Conservation (phyloP, 1,140 invertebrate species). For the Philotrypesis tridentata region DNA sequence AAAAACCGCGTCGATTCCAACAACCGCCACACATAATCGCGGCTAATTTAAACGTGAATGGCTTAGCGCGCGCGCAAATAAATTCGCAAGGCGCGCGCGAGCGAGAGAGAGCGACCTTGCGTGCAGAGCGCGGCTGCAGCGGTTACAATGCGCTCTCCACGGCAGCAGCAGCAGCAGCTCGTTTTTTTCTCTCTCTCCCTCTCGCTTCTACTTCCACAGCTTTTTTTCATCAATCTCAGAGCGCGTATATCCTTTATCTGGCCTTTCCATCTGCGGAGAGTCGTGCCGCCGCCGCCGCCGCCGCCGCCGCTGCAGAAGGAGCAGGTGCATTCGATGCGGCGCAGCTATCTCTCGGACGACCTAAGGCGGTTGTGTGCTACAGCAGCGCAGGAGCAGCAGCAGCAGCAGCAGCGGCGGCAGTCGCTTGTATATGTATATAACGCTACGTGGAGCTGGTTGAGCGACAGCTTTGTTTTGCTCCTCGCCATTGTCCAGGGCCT, state of each 20-base stretch:
- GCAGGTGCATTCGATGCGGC: constrained; percentile 34
- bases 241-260: constrained; percentile 34
- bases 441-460: not conserved
- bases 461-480: constrained; percentile 12
- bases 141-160: constrained; percentile 7
- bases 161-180: no score
- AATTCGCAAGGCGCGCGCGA: constrained; percentile 14
- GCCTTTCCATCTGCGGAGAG: constrained; percentile 32
- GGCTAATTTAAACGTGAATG: constrained; percentile 50
- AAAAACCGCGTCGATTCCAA: not conserved
- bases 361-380: not conserved
- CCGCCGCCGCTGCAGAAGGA: not conserved
- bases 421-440: no score
- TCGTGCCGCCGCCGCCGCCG: not conserved
- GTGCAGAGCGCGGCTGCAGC: not conserved
- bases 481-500: not conserved
- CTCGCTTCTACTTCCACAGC: not conserved
- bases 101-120: constrained; percentile 19
- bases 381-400: no score
- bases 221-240: constrained; percentile 36
- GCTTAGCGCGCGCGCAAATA: constrained; percentile 43
- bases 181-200: constrained; percentile 3
- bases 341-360: not conserved
- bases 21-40: constrained; percentile 2
- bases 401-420: no score